These are phyloP conservation scores for Drosophila subquinaria DNA, from an alignment of 2,888 invertebrate species.

Conservation along the genomic window DNA sequence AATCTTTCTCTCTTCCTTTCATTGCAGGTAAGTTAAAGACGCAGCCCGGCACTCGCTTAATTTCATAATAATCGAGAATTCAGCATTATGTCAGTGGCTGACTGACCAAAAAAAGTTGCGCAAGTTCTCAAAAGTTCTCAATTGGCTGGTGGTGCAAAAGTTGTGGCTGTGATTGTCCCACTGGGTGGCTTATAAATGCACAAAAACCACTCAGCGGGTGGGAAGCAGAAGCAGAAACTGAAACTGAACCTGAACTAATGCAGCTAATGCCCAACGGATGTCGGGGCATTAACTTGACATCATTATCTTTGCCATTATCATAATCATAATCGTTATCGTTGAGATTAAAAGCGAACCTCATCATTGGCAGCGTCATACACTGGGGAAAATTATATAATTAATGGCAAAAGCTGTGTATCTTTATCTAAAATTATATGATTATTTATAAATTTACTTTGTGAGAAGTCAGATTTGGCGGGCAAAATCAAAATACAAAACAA, in stretches of 20 bases:
- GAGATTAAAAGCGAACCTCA: conserved; percentile 17
- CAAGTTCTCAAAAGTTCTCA: conserved; percentile 8
- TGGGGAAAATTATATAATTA: conserved; percentile 4
- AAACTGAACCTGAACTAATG: conserved; percentile 25
- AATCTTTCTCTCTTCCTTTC: conserved; percentile 14
- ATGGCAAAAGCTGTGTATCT: too few species aligned
- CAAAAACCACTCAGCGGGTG: conserved; percentile 46
- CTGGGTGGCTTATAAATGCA: conserved; percentile 60
- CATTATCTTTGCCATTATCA: conserved; percentile 12
- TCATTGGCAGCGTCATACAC: conserved; percentile 30
- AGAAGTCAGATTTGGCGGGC: neutral
- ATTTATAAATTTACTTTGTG: neutral
- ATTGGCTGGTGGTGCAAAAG: conserved; percentile 15
- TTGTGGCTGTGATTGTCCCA: conserved; percentile 10
- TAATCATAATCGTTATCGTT: conserved; percentile 17
- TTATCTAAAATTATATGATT: neutral
- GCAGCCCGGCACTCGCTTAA: conserved; percentile 51
- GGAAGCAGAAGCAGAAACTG: conserved; percentile 2
- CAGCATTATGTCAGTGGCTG: conserved; percentile 42
- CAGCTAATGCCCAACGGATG: conserved; percentile 61
- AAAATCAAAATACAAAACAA: too few species aligned
- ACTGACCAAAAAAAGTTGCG: conserved; percentile 19
- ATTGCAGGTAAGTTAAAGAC: conserved; percentile 59
- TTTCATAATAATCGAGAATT: conserved; percentile 69
- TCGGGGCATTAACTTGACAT: conserved; percentile 40